Conservation (phyloP, 2,797 vertebrate species). For the Thripadectes ignobilis region DNA sequence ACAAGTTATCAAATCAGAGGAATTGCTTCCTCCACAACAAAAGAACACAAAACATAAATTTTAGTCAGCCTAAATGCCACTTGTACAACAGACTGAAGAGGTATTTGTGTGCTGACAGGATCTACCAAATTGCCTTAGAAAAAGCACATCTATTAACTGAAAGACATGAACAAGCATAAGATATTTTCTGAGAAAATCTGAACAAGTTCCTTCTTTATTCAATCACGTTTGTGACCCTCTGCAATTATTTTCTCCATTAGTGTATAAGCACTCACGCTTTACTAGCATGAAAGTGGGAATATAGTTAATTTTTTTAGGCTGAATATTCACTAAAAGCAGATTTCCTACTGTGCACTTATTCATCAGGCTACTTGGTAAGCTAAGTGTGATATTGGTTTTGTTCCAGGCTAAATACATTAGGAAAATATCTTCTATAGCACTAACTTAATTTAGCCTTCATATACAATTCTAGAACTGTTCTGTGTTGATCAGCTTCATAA, state of each 20-base stretch:
- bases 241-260: neutral
- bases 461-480: neutral
- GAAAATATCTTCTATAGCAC: neutral
- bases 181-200: neutral
- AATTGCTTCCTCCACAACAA: neutral
- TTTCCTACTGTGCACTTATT: neutral
- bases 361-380: neutral
- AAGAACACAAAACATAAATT: neutral
- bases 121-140: neutral
- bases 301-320: neutral
- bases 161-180: neutral
- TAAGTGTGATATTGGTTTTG: neutral
- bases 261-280: neutral
- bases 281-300: neutral
- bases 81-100: neutral
- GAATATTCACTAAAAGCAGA: constrained; percentile 21
- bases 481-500: neutral
- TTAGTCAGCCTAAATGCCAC: neutral
- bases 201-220: neutral
- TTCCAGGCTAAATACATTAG: constrained; percentile 10
- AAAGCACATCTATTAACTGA: neutral
- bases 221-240: neutral
- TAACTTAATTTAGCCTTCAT: constrained; percentile 15
- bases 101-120: neutral
- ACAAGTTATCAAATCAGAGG: neutral